Evolutionary conservation across 2,113 vertebrate genomes (phyloP).

Genomic region (Otocyon megalotis): DNA sequence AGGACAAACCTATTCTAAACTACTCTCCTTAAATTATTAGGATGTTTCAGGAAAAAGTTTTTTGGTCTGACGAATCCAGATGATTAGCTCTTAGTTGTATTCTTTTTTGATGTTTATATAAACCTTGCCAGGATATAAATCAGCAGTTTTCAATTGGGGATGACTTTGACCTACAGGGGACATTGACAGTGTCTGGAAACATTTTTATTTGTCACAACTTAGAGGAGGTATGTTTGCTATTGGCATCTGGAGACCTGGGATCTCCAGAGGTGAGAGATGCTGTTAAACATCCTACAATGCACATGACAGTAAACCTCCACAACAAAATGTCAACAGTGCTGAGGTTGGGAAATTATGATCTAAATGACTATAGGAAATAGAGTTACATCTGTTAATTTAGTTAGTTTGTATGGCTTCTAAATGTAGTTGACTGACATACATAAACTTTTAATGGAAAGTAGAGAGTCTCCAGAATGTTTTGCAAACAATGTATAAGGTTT

Average conservation of each 20-base stretch:
- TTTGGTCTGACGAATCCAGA: not conserved
- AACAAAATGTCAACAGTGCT: not conserved
- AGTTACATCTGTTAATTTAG: not conserved
- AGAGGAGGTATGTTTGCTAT: not conserved
- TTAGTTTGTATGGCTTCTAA: not conserved
- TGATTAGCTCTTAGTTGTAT: not conserved
- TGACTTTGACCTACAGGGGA: not conserved
- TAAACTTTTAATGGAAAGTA: slow-evolving; percentile 24
- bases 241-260: not conserved
- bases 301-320: not conserved
- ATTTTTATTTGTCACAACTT: not conserved
- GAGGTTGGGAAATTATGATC: not conserved
- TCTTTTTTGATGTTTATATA: not conserved
- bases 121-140: not conserved
- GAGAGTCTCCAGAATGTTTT: not conserved
- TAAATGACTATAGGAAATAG: not conserved
- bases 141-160: not conserved
- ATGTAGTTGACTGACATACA: not conserved
- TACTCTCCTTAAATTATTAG: not conserved
- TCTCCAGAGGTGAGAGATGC: too few relatives aligned
- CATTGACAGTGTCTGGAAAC: not conserved
- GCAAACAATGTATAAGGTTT: not conserved
- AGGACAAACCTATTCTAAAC: not conserved
- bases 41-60: not conserved
- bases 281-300: not conserved